These are phyloP conservation scores for Zaprionus vittiger DNA, from an alignment of 1,140 invertebrate genomes.

Conservation along the genomic window DNA sequence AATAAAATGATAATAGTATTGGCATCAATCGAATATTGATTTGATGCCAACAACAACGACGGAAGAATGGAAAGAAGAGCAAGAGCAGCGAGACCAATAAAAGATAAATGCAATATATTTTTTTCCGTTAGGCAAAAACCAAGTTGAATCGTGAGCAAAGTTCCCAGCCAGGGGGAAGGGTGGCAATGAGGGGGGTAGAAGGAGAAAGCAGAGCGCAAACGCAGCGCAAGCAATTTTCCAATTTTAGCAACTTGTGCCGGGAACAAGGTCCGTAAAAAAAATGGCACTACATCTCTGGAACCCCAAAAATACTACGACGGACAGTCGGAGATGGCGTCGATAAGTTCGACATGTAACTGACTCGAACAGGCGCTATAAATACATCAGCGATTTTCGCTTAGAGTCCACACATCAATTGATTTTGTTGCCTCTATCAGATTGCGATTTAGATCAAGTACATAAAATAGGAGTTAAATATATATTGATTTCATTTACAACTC, in stretches of 20 bases:
- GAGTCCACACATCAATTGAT: neutral
- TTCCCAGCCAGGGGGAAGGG: constrained; percentile 5
- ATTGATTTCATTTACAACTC: neutral
- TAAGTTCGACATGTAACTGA: constrained; percentile 51
- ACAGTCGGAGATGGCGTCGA: constrained; percentile 43
- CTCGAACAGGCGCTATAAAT: constrained; percentile 44
- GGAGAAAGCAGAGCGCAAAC: constrained; percentile 41
- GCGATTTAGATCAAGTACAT: neutral
- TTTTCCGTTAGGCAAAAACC: constrained; percentile 46
- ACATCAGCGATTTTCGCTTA: constrained; percentile 4
- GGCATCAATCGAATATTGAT: constrained; percentile 83
- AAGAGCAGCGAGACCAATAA: constrained; percentile 60
- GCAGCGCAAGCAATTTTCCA: constrained; percentile 80
- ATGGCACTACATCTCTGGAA: constrained; percentile 41
- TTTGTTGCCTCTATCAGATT: neutral
- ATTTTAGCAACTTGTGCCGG: constrained; percentile 78
- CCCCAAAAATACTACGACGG: constrained; percentile 9
- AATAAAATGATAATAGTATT: constrained; percentile 82
- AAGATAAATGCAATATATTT: constrained; percentile 77
- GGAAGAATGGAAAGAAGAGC: neutral
- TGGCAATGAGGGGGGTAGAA: neutral
- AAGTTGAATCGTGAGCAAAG: constrained; percentile 32
- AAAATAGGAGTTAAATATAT: neutral
- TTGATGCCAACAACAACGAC: constrained; percentile 62
- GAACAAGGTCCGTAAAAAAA: constrained; percentile 36